Evolutionary conservation across 2,797 vertebrate genomes (phyloP), one percentile per base, ranked within the genome.

Genomic region (Syngnathus acus): DNA sequence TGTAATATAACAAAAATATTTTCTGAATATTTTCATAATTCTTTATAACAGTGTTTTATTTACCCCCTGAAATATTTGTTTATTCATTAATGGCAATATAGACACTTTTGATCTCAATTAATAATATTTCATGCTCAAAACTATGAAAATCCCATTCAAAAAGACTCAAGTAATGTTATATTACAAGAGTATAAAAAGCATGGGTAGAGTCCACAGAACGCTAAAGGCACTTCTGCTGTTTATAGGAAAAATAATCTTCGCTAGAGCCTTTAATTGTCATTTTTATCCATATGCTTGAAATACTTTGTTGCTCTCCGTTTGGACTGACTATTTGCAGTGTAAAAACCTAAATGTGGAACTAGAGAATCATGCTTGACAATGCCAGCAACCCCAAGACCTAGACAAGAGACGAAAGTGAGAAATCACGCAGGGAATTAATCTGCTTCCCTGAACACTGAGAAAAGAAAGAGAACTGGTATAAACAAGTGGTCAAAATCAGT

Each of bases 391-490:
- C 66, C 70, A 74, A 78, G 69, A 62, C 74, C 71, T 70, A 75
- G 63, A 72, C 71, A 75, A 84, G 77, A 72, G 42, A 65, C 62
- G 62, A 68, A 68, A 78, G 71, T 65, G 64, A 64, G 74, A 78
- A 83, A 76, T 81, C 80, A 72, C 76, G 77, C 54, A 55, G 60
- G 70, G 77, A 74, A 84, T 82, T 80, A 86, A 79, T 76, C 78
- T 80, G 75, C 77, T 71, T 67, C 61, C 68, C 74, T 72, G 70
- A 82, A 70, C 69, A 61, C 66, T 65, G 47, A 70, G 71, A 75
- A 78, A 79, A 69, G 68, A 65, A 45, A 6, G 54, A 64, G 67
- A 72, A 9, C 10, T 26, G 62, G 58, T 23, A 66, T 64, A 72
- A 77, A 78, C 40, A 64, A 66, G 37, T 43, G 62, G 42, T 59